These are phyloP conservation scores for Pardalotus punctatus DNA, from an alignment of 2,113 vertebrate species.

Conservation along the genomic window DNA sequence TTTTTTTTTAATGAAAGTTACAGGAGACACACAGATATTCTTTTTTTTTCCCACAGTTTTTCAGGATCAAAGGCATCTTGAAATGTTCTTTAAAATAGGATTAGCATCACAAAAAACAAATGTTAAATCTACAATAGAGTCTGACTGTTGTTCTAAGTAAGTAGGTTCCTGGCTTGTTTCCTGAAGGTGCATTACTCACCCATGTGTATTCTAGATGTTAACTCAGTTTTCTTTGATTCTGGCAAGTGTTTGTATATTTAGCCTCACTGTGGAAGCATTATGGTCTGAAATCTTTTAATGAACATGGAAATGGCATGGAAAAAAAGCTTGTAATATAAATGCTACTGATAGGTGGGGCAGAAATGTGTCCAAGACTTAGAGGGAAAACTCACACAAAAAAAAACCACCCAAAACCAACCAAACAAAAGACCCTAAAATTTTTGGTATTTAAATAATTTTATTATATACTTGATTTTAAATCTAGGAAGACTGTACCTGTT, in stretches of 20 bases:
- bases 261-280: not conserved
- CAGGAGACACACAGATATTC: not conserved
- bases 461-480: not conserved
- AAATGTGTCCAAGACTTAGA: not conserved
- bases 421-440: not conserved
- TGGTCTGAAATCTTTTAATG: not conserved
- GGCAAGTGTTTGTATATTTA: not conserved
- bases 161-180: constrained; percentile 5
- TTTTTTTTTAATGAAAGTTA: not conserved
- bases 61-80: not conserved
- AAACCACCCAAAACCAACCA: not conserved
- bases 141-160: not conserved
- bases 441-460: not conserved
- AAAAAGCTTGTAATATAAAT: not conserved
- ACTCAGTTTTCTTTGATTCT: not conserved
- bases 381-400: not conserved
- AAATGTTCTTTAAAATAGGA: not conserved
- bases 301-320: not conserved
- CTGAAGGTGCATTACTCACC: not conserved
- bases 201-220: not conserved
- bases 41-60: not conserved
- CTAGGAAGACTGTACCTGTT: not conserved
- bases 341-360: not conserved
- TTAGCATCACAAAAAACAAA: not conserved
- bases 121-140: not conserved